phyloP scores from a whole-genome alignment of 2,113 vertebrate genomes.

The Atlantisia rogersi region DNA sequence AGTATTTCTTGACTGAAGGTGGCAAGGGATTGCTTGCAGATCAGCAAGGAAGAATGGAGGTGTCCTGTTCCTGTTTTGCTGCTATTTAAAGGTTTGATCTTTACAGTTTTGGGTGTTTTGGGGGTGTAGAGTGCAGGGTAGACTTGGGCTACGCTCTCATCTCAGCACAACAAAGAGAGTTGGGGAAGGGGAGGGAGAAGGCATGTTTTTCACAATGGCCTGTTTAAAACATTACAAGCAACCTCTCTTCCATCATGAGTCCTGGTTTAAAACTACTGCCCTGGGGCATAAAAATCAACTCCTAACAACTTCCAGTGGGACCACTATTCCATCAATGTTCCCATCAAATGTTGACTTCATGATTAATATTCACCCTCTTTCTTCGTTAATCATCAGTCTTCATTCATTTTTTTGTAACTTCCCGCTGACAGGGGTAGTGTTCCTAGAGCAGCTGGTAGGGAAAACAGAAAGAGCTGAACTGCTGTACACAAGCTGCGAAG shows the following conservation, averaged over 20 bases:
- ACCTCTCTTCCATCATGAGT: conserved; percentile 46
- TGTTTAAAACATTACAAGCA: conserved; percentile 39
- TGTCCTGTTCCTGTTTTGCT: neutral
- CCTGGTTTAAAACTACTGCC: conserved; percentile 51
- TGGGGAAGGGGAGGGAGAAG: neutral
- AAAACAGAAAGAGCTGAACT: conserved; percentile 26
- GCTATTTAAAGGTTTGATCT: neutral
- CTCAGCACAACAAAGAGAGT: neutral
- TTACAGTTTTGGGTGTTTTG: neutral
- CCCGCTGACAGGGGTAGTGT: conserved; percentile 44
- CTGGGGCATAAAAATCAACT: conserved; percentile 66
- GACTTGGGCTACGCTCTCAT: neutral
- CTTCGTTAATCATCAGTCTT: conserved; percentile 72
- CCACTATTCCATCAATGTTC: conserved; percentile 65
- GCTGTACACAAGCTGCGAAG: conserved; percentile 41
- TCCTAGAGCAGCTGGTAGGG: conserved; percentile 47
- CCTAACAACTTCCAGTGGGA: conserved; percentile 73
- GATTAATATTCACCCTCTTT: conserved; percentile 72
- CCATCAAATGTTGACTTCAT: conserved; percentile 62
- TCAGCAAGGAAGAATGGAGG: neutral
- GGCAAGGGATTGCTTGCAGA: neutral
- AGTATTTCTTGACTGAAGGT: neutral
- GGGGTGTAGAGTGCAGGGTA: neutral
- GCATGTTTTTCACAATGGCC: neutral
- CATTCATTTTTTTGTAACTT: conserved; percentile 46